These are phyloP conservation scores for Drosophila albomicans DNA, from an alignment of 1,140 invertebrate species.

Conservation along the genomic window DNA sequence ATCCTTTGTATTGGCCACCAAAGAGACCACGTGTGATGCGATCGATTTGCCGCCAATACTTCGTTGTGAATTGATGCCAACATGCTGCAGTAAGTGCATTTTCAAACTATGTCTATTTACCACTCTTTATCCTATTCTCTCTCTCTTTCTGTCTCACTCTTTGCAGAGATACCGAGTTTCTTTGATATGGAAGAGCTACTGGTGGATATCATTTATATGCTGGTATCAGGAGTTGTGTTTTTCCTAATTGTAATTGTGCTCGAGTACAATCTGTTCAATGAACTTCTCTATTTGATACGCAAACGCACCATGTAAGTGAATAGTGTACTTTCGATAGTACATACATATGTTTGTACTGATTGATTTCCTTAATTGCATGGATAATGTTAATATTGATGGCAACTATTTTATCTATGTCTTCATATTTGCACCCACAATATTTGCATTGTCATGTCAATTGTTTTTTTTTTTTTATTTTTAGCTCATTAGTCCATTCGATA, in stretches of 20 bases:
- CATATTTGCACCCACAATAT: background rate
- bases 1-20: slow-evolving; percentile 73
- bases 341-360: too few relatives aligned
- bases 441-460: too few relatives aligned
- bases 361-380: too few relatives aligned
- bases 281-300: slow-evolving; percentile 53
- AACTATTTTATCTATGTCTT: background rate
- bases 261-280: slow-evolving; percentile 64
- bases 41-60: slow-evolving; percentile 53
- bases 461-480: too few relatives aligned
- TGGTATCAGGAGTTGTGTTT: slow-evolving; percentile 44
- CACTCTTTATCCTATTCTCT: background rate
- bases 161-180: slow-evolving; percentile 45
- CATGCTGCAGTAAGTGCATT: slow-evolving; percentile 71
- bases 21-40: slow-evolving; percentile 47
- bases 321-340: too few relatives aligned
- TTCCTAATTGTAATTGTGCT: slow-evolving; percentile 60
- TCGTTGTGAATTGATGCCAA: slow-evolving; percentile 63
- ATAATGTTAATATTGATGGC: too few relatives aligned
- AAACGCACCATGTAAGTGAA: background rate
- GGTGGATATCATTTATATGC: slow-evolving; percentile 60
- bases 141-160: background rate
- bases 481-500: too few relatives aligned
- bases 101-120: background rate
- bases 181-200: slow-evolving; percentile 65